Conservation (phyloP, 64 coral and sea anemone species). For the Stichodactyla mertensii region DNA sequence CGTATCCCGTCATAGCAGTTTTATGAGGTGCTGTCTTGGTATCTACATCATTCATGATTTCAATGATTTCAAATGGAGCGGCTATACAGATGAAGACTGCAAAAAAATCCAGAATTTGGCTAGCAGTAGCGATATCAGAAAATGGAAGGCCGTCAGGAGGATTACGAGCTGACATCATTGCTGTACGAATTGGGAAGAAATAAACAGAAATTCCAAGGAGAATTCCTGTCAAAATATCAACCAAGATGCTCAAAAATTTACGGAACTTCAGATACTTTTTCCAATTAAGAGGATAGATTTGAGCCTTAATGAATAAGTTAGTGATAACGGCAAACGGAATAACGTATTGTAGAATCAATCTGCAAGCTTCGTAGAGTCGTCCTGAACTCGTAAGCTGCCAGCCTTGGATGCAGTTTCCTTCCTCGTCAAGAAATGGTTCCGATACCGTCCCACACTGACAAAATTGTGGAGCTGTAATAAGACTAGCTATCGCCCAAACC, state of each 20-base stretch:
- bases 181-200: neutral
- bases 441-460: constrained; percentile 9
- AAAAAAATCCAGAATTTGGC: neutral
- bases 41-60: constrained; percentile 7
- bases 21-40: neutral
- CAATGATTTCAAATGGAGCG: constrained; percentile 15
- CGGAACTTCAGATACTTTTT: neutral
- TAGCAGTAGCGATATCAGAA: neutral
- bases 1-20: neutral
- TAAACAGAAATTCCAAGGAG: neutral
- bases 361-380: neutral
- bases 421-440: neutral
- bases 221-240: neutral
- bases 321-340: constrained; percentile 2
- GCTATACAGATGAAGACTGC: neutral
- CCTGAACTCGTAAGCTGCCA: neutral
- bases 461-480: constrained; percentile 17
- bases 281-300: neutral
- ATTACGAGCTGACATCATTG: neutral
- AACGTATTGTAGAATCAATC: constrained; percentile 3
- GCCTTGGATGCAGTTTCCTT: neutral
- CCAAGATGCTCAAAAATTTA: neutral
- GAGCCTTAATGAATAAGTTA: neutral
- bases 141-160: neutral
- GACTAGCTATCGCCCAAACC: neutral